Evolutionary conservation across 2,888 invertebrate genomes (phyloP).

Genomic region (Lepidocyrtinus sp.): DNA sequence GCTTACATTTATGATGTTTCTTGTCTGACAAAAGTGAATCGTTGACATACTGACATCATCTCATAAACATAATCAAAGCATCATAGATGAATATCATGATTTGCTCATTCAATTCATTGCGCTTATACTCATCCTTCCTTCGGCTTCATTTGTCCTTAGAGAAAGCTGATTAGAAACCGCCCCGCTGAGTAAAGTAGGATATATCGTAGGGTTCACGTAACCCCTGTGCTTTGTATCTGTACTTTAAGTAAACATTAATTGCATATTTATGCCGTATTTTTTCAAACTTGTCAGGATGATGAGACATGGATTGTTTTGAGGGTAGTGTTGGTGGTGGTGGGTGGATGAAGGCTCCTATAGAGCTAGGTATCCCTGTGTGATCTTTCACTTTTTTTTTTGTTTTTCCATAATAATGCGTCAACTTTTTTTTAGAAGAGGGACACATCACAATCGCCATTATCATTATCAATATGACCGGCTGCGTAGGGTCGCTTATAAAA

Average conservation of each 20-base stretch:
- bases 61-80: not conserved
- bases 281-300: conserved; percentile 35
- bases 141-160: conserved; percentile 5
- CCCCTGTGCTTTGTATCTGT: conserved; percentile 16
- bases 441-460: not conserved
- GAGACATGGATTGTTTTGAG: conserved; percentile 5
- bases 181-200: conserved; percentile 40
- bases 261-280: conserved; percentile 19
- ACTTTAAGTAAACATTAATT: conserved; percentile 19
- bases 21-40: conserved; percentile 15
- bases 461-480: conserved; percentile 18
- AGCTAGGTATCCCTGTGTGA: not conserved
- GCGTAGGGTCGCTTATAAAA: conserved; percentile 30
- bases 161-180: conserved; percentile 38
- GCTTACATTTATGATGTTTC: too few relatives aligned
- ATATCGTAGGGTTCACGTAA: conserved; percentile 5
- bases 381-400: conserved; percentile 2
- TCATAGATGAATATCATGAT: conserved; percentile 10
- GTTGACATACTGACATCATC: conserved; percentile 36
- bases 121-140: not conserved
- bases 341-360: conserved; percentile 22
- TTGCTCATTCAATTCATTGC: not conserved
- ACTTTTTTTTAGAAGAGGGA: conserved; percentile 26
- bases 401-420: conserved; percentile 33
- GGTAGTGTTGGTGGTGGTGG: conserved; percentile 26